phyloP scores from a whole-genome alignment of 2,797 vertebrate species.

The Pogoniulus pusillus region DNA sequence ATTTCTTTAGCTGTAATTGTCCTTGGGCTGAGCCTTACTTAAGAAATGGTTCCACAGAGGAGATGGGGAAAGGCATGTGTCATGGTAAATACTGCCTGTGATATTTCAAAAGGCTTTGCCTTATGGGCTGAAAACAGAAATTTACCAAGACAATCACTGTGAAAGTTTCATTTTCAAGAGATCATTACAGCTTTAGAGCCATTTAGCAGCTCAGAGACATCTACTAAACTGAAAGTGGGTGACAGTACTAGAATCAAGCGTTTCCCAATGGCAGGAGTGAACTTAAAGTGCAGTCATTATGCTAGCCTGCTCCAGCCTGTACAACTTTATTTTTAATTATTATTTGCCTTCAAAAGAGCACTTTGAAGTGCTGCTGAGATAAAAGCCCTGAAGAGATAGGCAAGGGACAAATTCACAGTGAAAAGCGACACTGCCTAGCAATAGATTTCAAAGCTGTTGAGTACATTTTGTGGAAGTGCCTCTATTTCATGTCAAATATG shows the following conservation, averaged over 20 bases:
- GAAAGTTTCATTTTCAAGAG: constrained; percentile 19
- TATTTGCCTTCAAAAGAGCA: constrained; percentile 45
- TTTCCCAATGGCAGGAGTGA: neutral
- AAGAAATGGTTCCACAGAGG: neutral
- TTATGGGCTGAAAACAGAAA: neutral
- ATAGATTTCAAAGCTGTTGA: constrained; percentile 46
- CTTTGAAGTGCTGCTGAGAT: constrained; percentile 19
- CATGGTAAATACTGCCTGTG: neutral
- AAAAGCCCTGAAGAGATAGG: neutral
- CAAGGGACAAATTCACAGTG: constrained; percentile 10
- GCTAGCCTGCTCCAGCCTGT: neutral
- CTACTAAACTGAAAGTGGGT: constrained; percentile 19
- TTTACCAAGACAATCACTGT: neutral
- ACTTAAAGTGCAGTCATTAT: neutral
- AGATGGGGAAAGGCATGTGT: neutral
- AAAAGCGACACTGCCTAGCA: constrained; percentile 11
- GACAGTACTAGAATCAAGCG: neutral
- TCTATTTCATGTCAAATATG: constrained; percentile 32
- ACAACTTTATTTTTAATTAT: constrained; percentile 51
- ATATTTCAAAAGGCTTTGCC: neutral
- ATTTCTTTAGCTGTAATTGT: neutral
- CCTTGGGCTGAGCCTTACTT: neutral
- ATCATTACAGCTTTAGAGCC: constrained; percentile 10
- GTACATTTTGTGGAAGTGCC: constrained; percentile 4
- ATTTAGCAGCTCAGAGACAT: neutral